These are phyloP conservation scores for Eucera pruinosa DNA, from an alignment of 2,888 invertebrate species.

Conservation along the genomic window DNA sequence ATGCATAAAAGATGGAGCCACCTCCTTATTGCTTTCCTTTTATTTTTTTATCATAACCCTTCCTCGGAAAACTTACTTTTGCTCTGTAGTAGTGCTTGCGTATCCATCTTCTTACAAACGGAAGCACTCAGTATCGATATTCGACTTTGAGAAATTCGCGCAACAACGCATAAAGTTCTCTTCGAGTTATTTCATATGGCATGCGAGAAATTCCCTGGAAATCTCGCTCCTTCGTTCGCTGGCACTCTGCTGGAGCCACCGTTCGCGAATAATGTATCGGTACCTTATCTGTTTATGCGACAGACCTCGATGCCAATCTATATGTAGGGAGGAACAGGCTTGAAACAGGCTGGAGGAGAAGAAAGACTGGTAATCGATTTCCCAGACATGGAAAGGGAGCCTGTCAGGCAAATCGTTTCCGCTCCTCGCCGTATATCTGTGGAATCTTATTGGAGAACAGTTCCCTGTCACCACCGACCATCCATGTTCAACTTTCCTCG, in stretches of 20 bases:
- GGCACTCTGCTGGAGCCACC: slow-evolving; percentile 34
- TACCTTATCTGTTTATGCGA: slow-evolving; percentile 77
- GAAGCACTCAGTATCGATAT: too few relatives aligned
- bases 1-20: too few relatives aligned
- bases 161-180: slow-evolving; percentile 2
- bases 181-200: slow-evolving; percentile 22
- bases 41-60: too few relatives aligned
- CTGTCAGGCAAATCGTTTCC: slow-evolving; percentile 73
- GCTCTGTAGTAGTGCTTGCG: too few relatives aligned
- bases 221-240: slow-evolving; percentile 50
- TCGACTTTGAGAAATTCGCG: too few relatives aligned
- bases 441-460: slow-evolving; percentile 65
- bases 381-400: slow-evolving; percentile 58
- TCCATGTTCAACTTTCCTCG: slow-evolving; percentile 48
- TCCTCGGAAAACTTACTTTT: too few relatives aligned
- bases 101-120: too few relatives aligned
- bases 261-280: slow-evolving; percentile 75
- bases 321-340: slow-evolving; percentile 42
- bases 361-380: slow-evolving; percentile 71
- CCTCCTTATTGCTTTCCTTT: too few relatives aligned
- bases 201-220: slow-evolving; percentile 47
- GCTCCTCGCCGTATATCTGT: slow-evolving; percentile 59
- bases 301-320: slow-evolving; percentile 76
- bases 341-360: slow-evolving; percentile 62
- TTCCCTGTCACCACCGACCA: slow-evolving; percentile 54